Evolutionary conservation across 2,888 invertebrate species (phyloP).

Genomic region (Lottia gigantea): DNA sequence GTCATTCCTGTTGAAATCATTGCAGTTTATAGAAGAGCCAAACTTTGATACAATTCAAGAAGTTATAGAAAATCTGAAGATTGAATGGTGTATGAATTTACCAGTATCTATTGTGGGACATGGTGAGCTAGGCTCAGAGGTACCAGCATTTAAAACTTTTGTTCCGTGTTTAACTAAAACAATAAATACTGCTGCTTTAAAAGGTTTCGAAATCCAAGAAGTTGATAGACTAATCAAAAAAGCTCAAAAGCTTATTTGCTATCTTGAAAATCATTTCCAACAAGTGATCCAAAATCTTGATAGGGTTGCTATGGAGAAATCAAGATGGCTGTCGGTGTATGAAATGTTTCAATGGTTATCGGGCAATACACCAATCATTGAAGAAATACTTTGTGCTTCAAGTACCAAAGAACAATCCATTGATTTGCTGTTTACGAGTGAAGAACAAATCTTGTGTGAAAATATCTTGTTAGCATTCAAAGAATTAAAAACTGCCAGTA

Average conservation of each 20-base stretch:
- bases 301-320: not conserved
- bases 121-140: not conserved
- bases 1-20: not conserved
- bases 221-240: not conserved
- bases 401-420: not conserved
- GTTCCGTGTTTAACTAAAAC: not conserved
- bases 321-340: conserved; percentile 4
- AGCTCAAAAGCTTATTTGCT: not conserved
- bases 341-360: conserved; percentile 10
- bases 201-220: not conserved
- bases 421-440: not conserved
- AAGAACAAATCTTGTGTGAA: not conserved
- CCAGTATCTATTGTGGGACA: conserved; percentile 1
- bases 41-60: not conserved
- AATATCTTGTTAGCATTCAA: not conserved
- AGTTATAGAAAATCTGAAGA: not conserved
- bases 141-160: not conserved
- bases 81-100: not conserved
- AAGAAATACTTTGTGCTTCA: not conserved
- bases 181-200: not conserved
- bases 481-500: not conserved
- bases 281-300: not conserved
- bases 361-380: not conserved
- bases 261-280: not conserved
- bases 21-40: not conserved